A percentile compares a stretch with the other conserved stretches of the same genome.
These are phyloP conservation scores for Cyclopterus lumpus DNA, from an alignment of 2,797 vertebrate species.

Conservation along the genomic window DNA sequence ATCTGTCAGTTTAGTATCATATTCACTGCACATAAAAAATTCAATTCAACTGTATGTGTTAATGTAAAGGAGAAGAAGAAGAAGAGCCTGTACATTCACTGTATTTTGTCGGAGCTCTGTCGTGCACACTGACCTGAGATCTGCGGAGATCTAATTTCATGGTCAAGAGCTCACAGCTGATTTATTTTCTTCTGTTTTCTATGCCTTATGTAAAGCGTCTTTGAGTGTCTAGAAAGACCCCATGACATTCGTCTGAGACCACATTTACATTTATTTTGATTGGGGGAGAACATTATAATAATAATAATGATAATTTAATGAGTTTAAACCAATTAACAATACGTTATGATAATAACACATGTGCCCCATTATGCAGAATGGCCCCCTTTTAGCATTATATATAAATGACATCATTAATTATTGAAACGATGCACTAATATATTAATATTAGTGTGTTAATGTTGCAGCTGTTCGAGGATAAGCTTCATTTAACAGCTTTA, in stretches of 20 bases:
- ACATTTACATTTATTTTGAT: no score
- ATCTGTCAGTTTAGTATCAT: conserved; percentile 51
- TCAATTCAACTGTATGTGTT: conserved; percentile 9
- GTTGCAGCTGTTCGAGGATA: not conserved
- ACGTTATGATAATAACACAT: not conserved
- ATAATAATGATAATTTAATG: not conserved
- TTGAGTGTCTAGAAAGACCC: no score
- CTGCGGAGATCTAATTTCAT: conserved; percentile 54
- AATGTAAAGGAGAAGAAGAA: not conserved
- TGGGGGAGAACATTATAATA: no score
- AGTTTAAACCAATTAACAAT: not conserved
- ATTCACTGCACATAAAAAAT: conserved; percentile 18
- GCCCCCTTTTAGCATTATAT: not conserved
- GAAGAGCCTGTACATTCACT: conserved; percentile 4
- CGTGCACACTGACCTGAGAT: conserved; percentile 31
- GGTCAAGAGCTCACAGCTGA: conserved; percentile 43
- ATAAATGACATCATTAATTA: not conserved
- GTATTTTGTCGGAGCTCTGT: conserved; percentile 32
- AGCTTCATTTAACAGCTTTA: not conserved
- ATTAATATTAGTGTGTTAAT: not conserved
- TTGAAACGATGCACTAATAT: not conserved
- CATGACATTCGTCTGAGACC: no score
- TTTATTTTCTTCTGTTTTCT: no score
- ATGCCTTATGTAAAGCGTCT: no score
- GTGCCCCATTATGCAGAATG: not conserved